Base-by-base conservation (phyloP, 2,797 vertebrate species). In the Sus cebifrons region DNA sequence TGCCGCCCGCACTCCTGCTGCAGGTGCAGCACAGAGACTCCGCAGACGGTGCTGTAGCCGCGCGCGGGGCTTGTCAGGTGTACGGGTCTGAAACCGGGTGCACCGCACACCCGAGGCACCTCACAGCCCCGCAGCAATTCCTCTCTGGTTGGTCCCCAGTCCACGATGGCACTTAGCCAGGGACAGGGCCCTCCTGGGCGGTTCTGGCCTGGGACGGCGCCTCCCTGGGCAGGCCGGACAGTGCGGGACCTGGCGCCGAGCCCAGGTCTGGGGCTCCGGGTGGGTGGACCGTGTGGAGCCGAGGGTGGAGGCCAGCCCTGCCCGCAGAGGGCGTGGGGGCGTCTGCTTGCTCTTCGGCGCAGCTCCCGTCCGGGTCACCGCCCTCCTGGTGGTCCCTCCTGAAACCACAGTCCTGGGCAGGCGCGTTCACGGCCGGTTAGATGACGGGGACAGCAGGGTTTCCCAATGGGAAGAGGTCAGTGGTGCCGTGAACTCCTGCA, bases 361-460 rank as follows among this genome's bases (percentile, higher is more conserved):
- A 14, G 49, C 78, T 32, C 9, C 44, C 44, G 6, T 49, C 44
- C 44, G 32, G 36, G 56, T 52, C 25, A 8, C 18, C 1, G 14
- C 40, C 77, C 54, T 20, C 36, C 17, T 3, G 21, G 5, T 2
- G 4, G 25, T 52, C 65, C 79, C n/a, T n/a, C 81, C 67, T 2
- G 8, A 10, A 8, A 13, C 52, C 13, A 0, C 0, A 3, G 32
- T 70, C 32, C 25, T 15, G 8, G 3, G 3, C 1, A 18, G 32
- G 25, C 1, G 0, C 13, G 25, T 27, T 40, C 0, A 14, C 8
- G 52, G 84, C 13, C n/a, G 29, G 18, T 12, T 1, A 18, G n/a
- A 7, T 16, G 3, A 3, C 44, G 0, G 56, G 23, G 17, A 84
- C 2, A 29, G 68, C 44, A 36, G 36, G 11, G 6, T 14, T 17